These are phyloP conservation scores for Merodon equestris DNA, from an alignment of 2,888 invertebrate species.

Conservation along the genomic window DNA sequence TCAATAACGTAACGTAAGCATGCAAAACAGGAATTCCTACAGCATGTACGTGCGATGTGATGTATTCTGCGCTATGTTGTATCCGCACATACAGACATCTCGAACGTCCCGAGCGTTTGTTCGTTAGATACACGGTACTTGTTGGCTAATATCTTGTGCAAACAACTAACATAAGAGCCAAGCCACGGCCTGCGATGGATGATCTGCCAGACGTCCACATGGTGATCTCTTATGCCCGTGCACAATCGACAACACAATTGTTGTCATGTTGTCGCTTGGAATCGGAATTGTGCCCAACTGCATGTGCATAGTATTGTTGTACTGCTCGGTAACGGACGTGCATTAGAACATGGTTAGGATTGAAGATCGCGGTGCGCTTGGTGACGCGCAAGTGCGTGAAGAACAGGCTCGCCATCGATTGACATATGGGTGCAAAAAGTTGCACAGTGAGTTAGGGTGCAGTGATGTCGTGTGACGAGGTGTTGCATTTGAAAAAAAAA, in stretches of 20 bases:
- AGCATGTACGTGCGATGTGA: constrained; percentile 34
- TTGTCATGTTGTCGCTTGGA: neutral
- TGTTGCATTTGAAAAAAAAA: too few relatives aligned
- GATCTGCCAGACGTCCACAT: constrained; percentile 39
- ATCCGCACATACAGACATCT: too few relatives aligned
- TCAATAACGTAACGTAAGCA: constrained; percentile 59
- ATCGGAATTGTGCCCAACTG: neutral
- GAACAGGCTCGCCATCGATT: neutral
- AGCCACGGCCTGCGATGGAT: neutral
- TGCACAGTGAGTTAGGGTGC: constrained; percentile 10
- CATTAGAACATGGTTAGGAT: constrained; percentile 17
- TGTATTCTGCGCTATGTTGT: neutral
- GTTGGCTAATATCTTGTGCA: constrained; percentile 36
- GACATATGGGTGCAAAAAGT: neutral
- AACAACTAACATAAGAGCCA: constrained; percentile 10
- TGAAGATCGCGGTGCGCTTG: too few relatives aligned
- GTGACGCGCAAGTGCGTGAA: too few relatives aligned
- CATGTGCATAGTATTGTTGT: too few relatives aligned
- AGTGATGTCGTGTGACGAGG: constrained; percentile 5
- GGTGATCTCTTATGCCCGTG: neutral
- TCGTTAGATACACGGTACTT: constrained; percentile 39
- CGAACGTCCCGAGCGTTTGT: constrained; percentile 25
- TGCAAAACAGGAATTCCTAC: constrained; percentile 40
- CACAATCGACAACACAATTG: neutral
- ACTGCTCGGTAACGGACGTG: neutral